Evolutionary conservation across 2,888 invertebrate species (phyloP), one percentile per base, ranked within the genome.

Genomic region (Scotopteryx bipunctaria): DNA sequence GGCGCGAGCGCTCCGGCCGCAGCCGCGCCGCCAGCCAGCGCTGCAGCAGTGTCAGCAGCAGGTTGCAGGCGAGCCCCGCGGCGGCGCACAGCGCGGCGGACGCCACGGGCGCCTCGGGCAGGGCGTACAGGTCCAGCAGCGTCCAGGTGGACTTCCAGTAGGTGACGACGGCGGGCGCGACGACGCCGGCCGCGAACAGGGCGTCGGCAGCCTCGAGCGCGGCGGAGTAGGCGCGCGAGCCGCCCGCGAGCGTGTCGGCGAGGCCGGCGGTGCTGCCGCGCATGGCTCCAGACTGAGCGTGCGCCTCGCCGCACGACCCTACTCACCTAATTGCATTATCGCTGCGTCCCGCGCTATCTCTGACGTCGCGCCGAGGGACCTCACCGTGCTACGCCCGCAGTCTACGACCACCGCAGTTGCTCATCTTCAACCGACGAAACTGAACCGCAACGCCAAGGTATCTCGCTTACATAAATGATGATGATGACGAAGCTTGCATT

Each of bases 71-170:
- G 65, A 95, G 91, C 15, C 96, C 96, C 64, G 96, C 92, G 1
- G 89, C 78, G 45, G 95, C 91, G 63, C 96, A 96, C 23, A 92
- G 86, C 43, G 93, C 83, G 11, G 94, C 93, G 67, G 95, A 95
- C 35, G 91, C 67, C 2, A 93, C 83, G 3, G 83, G 80, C 51
- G 92, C 81, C 0, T 91, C 85, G 0, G 96, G 94, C 62, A 93
- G 92, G 48, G 96, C 91, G 78, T 95, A 93, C 42, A 93, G 76
- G 73, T 94, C 95, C 91, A 95, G 93, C 41, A 97, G 91, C 35
- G 93, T 93, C 96, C 97, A 97, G 36, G 95, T 95, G 60, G 96
- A 95, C 59, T 97, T 92, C 97, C 97, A 97, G 81, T 96, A 96
- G 57, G 94, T 93, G 49, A 97, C 95, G 38, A 97, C 96, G 47